Evolutionary conservation across 2,888 invertebrate species (phyloP).

Genomic region (Euplagia quadripunctaria): DNA sequence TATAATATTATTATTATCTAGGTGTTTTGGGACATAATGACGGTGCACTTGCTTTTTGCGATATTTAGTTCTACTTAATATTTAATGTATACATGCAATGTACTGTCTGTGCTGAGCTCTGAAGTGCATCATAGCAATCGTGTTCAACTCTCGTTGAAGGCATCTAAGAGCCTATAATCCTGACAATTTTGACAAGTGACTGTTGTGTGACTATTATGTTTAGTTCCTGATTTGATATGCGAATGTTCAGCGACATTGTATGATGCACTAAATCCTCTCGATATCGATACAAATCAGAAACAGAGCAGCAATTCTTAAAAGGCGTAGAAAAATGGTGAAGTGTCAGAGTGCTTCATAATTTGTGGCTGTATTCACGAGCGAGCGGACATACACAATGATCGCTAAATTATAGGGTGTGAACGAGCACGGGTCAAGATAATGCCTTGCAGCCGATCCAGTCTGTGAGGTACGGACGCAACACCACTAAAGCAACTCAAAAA

Average conservation of each 20-base stretch:
- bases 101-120: conserved; percentile 81
- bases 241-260: conserved; percentile 70
- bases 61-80: conserved; percentile 80
- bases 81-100: conserved; percentile 77
- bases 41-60: conserved; percentile 83
- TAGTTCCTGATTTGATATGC: conserved; percentile 53
- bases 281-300: conserved; percentile 74
- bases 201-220: conserved; percentile 42
- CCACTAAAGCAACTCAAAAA: conserved; percentile 87
- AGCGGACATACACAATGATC: conserved; percentile 87
- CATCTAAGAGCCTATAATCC: conserved; percentile 55
- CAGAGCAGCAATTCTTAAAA: conserved; percentile 80
- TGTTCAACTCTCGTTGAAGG: conserved; percentile 61
- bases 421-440: conserved; percentile 85
- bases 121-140: conserved; percentile 85
- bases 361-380: conserved; percentile 81
- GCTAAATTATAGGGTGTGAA: conserved; percentile 82
- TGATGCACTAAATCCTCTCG: conserved; percentile 84
- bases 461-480: conserved; percentile 87
- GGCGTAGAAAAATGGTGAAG: conserved; percentile 81
- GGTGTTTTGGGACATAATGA: conserved; percentile 78
- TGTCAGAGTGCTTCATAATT: conserved; percentile 80
- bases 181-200: conserved; percentile 50
- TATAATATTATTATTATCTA: conserved; percentile 64
- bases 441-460: conserved; percentile 86